Base-by-base conservation (phyloP, 1,140 invertebrate genomes). In the Steinernema feltiae region DNA sequence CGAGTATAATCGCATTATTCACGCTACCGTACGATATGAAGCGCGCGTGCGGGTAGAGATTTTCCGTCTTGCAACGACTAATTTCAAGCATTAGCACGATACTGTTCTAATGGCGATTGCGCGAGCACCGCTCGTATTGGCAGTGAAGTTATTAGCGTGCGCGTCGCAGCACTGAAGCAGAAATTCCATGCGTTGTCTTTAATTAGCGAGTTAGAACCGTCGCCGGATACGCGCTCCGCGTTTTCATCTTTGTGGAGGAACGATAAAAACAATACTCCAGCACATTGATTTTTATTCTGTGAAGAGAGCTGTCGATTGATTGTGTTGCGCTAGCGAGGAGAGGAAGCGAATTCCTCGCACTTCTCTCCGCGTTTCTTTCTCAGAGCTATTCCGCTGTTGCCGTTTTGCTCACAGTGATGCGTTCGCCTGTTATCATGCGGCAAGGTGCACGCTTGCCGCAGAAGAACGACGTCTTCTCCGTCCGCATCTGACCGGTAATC, bases 401-500 rank as follows among this genome's bases (percentile, higher is more conserved):
- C 24, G 53, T 7, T 41, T 41, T 18, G 35, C 35, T 41, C 7
- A 7, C 53, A 21, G 53, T 63, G 53, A 63, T 63, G 53, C 53
- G 53, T 27, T 63, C 18, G 7, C 18, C 15, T 21, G 53, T 63
- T 63, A 63, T 63, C 53, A 63, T 63, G 53, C 53, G 53, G 53
- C 53, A 63, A 63, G 53, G 53, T 63, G 53, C 53, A 27, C 53
- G 53, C 53, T 63, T 63, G 53, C 15, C 53, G 53, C 53, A 46
- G 41, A 46, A n/a, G n/a, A 46, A n/a, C n/a, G 41, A 46, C 7
- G 41, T 46, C 41, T 46, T 46, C 41, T 46, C n/a, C n/a, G 7
- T n/a, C n/a, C n/a, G n/a, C 41, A 12, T 12, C 41, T n/a, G 53
- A 27, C 24, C 53, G 53, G 24, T 63, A 17, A 63, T 27, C 53